These are phyloP conservation scores for Ophonus ardosiacus DNA, from an alignment of 2,888 invertebrate species.

Conservation along the genomic window DNA sequence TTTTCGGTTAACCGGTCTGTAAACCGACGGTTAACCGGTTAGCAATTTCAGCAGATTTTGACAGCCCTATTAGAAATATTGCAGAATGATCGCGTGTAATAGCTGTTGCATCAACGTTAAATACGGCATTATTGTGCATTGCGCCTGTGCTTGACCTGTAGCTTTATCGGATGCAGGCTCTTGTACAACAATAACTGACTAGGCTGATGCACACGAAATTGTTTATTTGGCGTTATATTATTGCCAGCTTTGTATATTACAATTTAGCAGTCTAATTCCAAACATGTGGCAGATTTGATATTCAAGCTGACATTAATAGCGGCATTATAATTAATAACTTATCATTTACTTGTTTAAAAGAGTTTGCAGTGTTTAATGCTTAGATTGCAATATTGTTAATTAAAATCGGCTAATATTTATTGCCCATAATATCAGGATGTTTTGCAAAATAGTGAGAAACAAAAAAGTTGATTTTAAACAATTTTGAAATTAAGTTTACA, in stretches of 20 bases:
- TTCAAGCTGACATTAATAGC: constrained; percentile 2
- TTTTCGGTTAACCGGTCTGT: no score
- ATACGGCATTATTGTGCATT: background rate
- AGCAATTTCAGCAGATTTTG: no score
- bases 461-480: no score
- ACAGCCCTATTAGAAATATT: no score
- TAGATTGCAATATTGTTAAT: background rate
- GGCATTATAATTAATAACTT: background rate
- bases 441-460: no score
- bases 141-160: background rate
- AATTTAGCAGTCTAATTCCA: constrained; percentile 10
- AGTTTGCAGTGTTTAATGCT: background rate
- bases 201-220: background rate
- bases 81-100: constrained; percentile 2
- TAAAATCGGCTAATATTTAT: background rate
- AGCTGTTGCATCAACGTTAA: constrained; percentile 6
- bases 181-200: background rate
- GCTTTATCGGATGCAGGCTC: background rate
- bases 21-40: no score
- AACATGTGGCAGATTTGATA: background rate
- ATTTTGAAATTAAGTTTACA: no score
- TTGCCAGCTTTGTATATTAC: constrained; percentile 19
- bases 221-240: constrained; percentile 12
- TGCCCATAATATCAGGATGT: no score
- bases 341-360: background rate